Conservation (phyloP, 2,797 vertebrate species). For the Steatocranus sp. region DNA sequence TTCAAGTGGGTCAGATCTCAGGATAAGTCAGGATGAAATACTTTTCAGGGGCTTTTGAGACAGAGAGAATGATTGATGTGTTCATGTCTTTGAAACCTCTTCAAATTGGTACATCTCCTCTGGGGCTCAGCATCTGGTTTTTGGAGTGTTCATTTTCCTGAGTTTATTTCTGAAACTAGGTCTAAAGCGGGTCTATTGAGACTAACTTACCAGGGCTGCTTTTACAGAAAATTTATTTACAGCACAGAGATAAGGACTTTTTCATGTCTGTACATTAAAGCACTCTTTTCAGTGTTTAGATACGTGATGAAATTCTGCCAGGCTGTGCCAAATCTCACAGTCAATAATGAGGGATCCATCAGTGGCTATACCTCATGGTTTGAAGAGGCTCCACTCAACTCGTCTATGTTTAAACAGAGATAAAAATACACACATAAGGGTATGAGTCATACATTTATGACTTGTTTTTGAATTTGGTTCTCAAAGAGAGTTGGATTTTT, state of each 20-base stretch:
- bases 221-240: background rate
- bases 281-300: conserved; percentile 24
- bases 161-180: conserved; percentile 54
- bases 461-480: conserved; percentile 4
- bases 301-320: conserved; percentile 46
- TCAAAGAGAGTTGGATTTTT: background rate
- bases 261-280: conserved; percentile 2
- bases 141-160: conserved; percentile 30
- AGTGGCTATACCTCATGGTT: conserved; percentile 17
- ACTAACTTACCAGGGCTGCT: background rate
- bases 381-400: conserved; percentile 11
- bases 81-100: conserved; percentile 38
- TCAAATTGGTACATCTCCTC: conserved; percentile 36
- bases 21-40: conserved; percentile 21
- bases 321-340: conserved; percentile 59
- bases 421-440: background rate
- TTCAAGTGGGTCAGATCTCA: conserved; percentile 40
- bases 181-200: conserved; percentile 21
- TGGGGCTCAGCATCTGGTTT: conserved; percentile 38
- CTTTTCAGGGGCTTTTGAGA: conserved; percentile 10
- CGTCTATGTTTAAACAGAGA: conserved; percentile 12
- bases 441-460: conserved; percentile 30
- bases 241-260: background rate
- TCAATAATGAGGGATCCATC: conserved; percentile 55
- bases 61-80: conserved; percentile 4